phyloP scores from a whole-genome alignment of 2,797 vertebrate species.

The Gallinago solitaria region DNA sequence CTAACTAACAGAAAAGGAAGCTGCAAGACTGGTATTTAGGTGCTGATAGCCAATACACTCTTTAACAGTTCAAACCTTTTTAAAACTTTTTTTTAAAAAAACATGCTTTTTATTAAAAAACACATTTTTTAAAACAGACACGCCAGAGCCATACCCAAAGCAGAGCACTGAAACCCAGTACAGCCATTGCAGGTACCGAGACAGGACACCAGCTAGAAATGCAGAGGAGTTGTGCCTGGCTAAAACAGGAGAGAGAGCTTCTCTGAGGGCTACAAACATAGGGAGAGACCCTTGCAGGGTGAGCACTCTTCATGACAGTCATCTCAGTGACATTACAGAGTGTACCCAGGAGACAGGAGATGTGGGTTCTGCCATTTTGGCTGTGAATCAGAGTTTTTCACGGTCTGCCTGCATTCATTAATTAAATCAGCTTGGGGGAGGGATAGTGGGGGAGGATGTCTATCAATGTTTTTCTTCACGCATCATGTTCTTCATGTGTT shows the following conservation, averaged over 20 bases:
- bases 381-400: neutral
- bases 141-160: neutral
- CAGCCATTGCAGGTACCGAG: accelerated
- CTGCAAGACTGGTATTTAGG: neutral
- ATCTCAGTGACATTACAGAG: neutral
- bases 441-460: accelerated
- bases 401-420: neutral
- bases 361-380: neutral
- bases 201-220: neutral
- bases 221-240: neutral
- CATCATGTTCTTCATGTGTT: neutral
- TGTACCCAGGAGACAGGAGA: neutral
- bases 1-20: neutral
- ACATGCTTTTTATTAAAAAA: too few species aligned
- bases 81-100: too few species aligned
- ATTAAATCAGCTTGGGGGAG: neutral
- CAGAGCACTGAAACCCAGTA: neutral
- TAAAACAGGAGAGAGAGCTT: neutral
- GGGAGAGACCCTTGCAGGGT: neutral
- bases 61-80: neutral
- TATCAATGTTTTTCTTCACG: neutral
- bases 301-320: neutral
- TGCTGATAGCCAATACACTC: neutral
- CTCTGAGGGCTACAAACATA: neutral
- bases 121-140: too few species aligned